These are phyloP conservation scores for Calyptommatus sinebrachiatus DNA, from an alignment of 2,113 vertebrate species.

Conservation along the genomic window DNA sequence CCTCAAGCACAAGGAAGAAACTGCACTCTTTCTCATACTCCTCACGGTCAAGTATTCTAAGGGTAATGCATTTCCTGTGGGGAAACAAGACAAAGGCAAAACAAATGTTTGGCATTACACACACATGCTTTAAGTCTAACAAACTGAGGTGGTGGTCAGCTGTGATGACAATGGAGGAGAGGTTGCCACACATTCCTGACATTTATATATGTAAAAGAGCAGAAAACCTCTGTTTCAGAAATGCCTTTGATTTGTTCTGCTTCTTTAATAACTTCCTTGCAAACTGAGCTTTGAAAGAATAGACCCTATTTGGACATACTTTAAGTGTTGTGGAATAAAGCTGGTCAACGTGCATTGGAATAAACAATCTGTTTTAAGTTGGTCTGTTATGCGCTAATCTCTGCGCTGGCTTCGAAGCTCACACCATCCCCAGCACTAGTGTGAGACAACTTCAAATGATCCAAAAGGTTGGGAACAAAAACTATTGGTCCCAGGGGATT, in stretches of 20 bases:
- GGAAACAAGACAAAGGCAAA: slow-evolving; percentile 90
- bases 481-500: no score
- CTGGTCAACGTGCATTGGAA: no score
- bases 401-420: no score
- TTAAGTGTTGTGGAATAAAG: no score
- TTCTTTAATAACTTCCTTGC: neutral
- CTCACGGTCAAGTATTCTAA: slow-evolving; percentile 91
- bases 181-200: slow-evolving; percentile 69
- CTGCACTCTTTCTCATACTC: slow-evolving; percentile 93
- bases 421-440: no score
- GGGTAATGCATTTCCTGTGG: slow-evolving; percentile 90
- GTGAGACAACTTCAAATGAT: no score
- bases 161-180: slow-evolving; percentile 72
- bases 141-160: slow-evolving; percentile 65
- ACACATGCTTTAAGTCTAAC: slow-evolving; percentile 68
- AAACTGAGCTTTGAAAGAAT: neutral
- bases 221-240: slow-evolving; percentile 42
- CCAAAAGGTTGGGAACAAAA: no score
- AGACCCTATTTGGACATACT: neutral
- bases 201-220: slow-evolving; percentile 61
- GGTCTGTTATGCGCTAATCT: no score
- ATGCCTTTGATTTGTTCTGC: neutral
- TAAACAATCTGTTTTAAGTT: no score
- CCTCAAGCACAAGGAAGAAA: slow-evolving; percentile 94
- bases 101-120: slow-evolving; percentile 83